Conservation (phyloP, 2,888 invertebrate genomes). For the Embidobia sp. region DNA sequence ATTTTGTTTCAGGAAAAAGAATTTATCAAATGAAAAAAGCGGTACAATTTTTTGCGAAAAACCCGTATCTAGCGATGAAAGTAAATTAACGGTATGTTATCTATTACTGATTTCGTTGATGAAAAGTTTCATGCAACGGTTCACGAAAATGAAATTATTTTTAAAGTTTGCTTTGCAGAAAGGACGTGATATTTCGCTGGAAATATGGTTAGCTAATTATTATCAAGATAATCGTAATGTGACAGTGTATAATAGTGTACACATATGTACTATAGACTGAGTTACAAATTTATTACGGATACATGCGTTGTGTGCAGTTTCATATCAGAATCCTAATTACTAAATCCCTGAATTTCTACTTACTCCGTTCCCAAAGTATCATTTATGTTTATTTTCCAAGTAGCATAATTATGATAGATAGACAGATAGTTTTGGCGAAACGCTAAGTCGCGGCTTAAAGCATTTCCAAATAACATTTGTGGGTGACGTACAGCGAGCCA, state of each 20-base stretch:
- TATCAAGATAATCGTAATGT: too few species aligned
- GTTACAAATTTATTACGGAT: constrained; percentile 5
- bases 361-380: constrained; percentile 6
- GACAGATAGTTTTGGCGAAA: constrained; percentile 23
- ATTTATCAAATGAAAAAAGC: too few species aligned
- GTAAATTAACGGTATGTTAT: too few species aligned
- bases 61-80: too few species aligned
- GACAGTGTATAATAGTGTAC: constrained; percentile 5
- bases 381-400: constrained; percentile 20
- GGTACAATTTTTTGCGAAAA: too few species aligned
- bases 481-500: constrained; percentile 21
- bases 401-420: constrained; percentile 40
- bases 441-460: constrained; percentile 17
- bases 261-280: neutral
- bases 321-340: constrained; percentile 8
- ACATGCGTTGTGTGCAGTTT: neutral
- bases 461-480: constrained; percentile 30
- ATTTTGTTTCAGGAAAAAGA: too few species aligned
- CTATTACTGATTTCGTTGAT: too few species aligned
- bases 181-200: too few species aligned
- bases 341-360: constrained; percentile 13
- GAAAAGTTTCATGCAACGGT: too few species aligned
- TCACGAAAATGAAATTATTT: too few species aligned
- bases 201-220: too few species aligned
- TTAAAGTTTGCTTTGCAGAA: too few species aligned